Base-by-base conservation (phyloP, 2,888 invertebrate genomes). In the Epistrophella euchroma region DNA sequence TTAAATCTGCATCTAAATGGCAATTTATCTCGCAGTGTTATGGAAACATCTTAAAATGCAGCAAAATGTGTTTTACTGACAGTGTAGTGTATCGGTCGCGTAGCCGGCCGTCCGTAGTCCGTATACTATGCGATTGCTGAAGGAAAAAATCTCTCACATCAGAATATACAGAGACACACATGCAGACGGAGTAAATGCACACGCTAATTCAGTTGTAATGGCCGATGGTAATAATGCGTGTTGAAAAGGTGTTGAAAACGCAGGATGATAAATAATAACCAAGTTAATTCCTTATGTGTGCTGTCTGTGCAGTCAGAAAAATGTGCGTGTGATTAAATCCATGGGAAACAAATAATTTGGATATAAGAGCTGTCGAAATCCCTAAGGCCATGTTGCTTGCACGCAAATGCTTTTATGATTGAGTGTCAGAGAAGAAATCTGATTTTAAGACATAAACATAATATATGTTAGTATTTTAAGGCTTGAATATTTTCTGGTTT, bases 151-250 rank as follows among this genome's bases (percentile, higher is more conserved):
- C 15, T 32, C 72, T 60, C 56, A 47, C 55, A 70, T 43, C 43
- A 25, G 40, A 43, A 6, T n/a, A 0, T 7, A 45, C 32, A 45
- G 28, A 66, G 64, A 45, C 37, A n/a, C n/a, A n/a, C n/a, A n/a
- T n/a, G 52, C 35, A 52, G 56, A 56, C 32, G 37, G 19, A 50
- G n/a, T n/a, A 56, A 22, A 25, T 68, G 76, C 76, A 79, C 86
- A 79, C 86, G 77, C 86, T 86, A 86, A 86, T 86, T 86, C 86
- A 86, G 86, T 86, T 86, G 86, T 86, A 86, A 86, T 86, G 82
- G 86, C 64, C 86, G 70, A 74, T 86, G 86, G 82, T 86, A 86
- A 86, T 86, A 86, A 86, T 86, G 82, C 86, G 86, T 86, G 86
- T 86, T 86, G 86, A 86, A 82, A 86, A 86, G 86, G 86, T 82